A percentile compares a stretch with the other conserved stretches of the same genome.
Conservation (phyloP, 1,140 invertebrate species). For the Cotesia glomerata region DNA sequence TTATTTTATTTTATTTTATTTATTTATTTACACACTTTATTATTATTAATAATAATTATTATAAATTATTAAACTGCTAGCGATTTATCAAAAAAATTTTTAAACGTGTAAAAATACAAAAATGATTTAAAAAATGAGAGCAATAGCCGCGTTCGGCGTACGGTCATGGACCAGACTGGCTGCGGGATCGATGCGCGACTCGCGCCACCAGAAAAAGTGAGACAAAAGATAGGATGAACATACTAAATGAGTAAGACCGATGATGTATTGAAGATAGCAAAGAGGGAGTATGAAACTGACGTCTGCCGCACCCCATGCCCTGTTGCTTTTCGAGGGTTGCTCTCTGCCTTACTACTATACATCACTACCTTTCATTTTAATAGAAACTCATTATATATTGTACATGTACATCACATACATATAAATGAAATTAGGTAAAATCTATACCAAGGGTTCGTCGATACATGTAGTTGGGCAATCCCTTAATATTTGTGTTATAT, state of each 20-base stretch:
- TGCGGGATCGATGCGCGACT: constrained; percentile 26
- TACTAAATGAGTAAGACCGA: neutral
- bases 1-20: neutral
- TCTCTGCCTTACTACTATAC: no score
- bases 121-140: neutral
- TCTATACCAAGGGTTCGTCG: no score
- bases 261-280: neutral
- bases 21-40: neutral
- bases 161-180: constrained; percentile 29
- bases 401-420: no score
- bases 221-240: neutral
- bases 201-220: constrained; percentile 2
- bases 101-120: neutral
- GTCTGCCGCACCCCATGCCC: no score
- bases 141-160: neutral
- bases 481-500: no score
- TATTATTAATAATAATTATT: no score
- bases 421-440: no score
- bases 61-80: no score
- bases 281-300: neutral
- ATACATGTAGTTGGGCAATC: no score
- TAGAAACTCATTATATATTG: no score
- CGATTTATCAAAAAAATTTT: neutral
- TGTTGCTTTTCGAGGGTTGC: no score
- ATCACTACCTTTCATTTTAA: no score